Evolutionary conservation across 2,113 vertebrate genomes (phyloP).

Genomic region (Zapornia atra): DNA sequence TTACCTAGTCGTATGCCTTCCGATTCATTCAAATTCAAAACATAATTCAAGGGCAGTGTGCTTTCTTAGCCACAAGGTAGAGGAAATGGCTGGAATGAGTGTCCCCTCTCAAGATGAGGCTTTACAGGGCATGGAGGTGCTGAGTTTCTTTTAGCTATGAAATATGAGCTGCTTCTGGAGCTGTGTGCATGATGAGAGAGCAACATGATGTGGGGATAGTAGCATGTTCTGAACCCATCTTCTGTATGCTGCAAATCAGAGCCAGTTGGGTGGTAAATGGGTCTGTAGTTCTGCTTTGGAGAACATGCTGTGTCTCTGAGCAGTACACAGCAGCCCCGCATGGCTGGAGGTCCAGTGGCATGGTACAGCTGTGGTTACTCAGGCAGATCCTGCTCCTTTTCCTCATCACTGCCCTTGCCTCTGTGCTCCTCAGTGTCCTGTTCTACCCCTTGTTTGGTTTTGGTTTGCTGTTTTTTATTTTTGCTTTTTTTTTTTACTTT

Average conservation of each 20-base stretch:
- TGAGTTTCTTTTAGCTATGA: neutral
- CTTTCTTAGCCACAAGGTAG: neutral
- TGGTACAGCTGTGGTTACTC: neutral
- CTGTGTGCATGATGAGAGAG: neutral
- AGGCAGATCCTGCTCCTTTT: neutral
- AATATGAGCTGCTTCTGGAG: neutral
- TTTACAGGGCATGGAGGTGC: neutral
- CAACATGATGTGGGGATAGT: rapidly evolving
- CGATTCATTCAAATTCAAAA: neutral
- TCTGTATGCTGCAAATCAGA: neutral
- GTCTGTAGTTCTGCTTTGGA: neutral
- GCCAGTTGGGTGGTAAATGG: neutral
- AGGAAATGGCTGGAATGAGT: neutral
- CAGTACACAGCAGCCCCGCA: rapidly evolving
- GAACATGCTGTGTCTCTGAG: rapidly evolving
- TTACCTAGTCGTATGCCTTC: neutral
- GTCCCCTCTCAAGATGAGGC: neutral
- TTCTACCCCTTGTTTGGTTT: conserved; percentile 38
- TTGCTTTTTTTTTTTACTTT: neutral
- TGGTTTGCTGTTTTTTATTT: neutral
- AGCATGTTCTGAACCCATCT: neutral
- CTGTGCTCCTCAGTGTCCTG: neutral
- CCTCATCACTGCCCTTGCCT: neutral
- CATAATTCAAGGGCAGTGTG: neutral
- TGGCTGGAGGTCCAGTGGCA: rapidly evolving